Conservation (phyloP, 2,888 invertebrate genomes). For the Tipula confusa region DNA sequence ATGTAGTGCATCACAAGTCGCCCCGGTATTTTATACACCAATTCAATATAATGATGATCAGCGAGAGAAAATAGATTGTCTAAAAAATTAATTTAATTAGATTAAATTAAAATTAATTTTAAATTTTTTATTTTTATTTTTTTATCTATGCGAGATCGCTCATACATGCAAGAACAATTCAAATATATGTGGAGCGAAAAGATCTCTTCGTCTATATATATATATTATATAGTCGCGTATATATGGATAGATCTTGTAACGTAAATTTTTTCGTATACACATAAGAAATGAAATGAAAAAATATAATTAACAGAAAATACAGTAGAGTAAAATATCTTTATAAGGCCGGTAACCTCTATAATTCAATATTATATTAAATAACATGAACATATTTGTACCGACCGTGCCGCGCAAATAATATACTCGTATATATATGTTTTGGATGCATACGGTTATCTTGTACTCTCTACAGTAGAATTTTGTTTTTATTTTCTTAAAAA, state of each 20-base stretch:
- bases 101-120: neutral
- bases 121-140: too few species aligned
- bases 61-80: neutral
- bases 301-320: neutral
- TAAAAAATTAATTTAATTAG: neutral
- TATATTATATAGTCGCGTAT: neutral
- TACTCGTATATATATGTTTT: neutral
- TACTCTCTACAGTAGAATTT: neutral
- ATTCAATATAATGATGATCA: neutral
- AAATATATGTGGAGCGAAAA: slow-evolving; percentile 6
- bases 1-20: neutral
- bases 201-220: neutral
- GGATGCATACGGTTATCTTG: neutral
- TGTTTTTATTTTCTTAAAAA: neutral
- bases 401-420: neutral
- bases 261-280: neutral
- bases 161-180: slow-evolving; percentile 12
- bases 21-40: neutral
- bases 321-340: neutral
- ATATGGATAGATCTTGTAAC: neutral
- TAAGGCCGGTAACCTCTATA: slow-evolving; percentile 12
- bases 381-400: slow-evolving; percentile 25
- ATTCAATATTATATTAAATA: neutral
- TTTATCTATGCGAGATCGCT: neutral
- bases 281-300: neutral